Percentiles rank a stretch among this genome's conserved stretches.
Evolutionary conservation across 2,113 vertebrate genomes (phyloP).

Genomic region (Balaeniceps rex): DNA sequence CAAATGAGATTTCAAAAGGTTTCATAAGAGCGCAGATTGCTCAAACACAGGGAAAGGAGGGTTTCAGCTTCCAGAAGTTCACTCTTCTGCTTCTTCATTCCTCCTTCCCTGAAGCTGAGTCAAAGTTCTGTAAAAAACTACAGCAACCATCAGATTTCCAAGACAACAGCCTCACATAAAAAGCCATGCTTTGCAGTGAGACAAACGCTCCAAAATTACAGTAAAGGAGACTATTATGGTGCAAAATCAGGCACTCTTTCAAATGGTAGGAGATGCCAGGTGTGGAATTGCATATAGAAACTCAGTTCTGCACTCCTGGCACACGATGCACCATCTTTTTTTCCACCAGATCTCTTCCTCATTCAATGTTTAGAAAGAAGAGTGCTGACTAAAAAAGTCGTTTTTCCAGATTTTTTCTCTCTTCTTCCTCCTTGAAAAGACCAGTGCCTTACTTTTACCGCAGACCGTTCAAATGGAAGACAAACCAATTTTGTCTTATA

Average conservation of each 20-base stretch:
- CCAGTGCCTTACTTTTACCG: neutral
- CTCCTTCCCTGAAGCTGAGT: constrained; percentile 57
- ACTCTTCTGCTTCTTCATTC: constrained; percentile 62
- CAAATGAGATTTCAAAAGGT: constrained; percentile 56
- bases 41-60: constrained; percentile 54
- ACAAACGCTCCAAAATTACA: neutral
- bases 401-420: neutral
- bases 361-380: neutral
- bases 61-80: constrained; percentile 51
- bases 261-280: neutral
- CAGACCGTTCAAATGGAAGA: neutral
- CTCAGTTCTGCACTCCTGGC: neutral
- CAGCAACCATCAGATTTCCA: neutral
- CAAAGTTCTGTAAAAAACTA: constrained; percentile 56
- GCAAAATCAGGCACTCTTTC: neutral
- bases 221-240: neutral
- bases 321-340: neutral
- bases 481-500: neutral
- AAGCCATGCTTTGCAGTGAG: neutral
- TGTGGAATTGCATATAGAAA: neutral
- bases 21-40: constrained; percentile 55
- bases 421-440: neutral
- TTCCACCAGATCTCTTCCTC: neutral
- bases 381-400: neutral
- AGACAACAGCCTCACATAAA: neutral